Evolutionary conservation across 1,140 invertebrate species (phyloP), one percentile per base, ranked within the genome.

Genomic region (Monochamus saltuarius): DNA sequence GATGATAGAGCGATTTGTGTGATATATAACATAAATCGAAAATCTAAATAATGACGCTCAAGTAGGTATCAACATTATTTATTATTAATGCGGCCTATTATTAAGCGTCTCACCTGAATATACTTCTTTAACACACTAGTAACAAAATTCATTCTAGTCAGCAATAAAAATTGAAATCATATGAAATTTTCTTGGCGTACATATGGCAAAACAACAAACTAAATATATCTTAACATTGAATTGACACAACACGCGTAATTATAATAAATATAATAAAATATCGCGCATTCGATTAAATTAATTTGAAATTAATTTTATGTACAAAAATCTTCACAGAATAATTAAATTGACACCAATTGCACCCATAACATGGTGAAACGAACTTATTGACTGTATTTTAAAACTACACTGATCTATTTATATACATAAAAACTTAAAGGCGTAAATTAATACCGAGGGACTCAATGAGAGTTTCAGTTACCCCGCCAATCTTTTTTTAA

Each of bases 381-480:
- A 51, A 51, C 49, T 35, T 47, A 47, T 51, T 35, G 49, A 51
- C 49, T 35, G 29, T 34, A 51, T 51, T 51, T 51, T 16, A 35
- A 35, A 36, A 37, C 49, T 51, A 51, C 35, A n/a, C 49, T 51
- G 22, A 51, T 51, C 49, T 51, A 51, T 51, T 51, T 51, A 51
- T 51, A 51, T 37, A 51, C 49, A 51, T 51, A 51, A 51, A 51
- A 51, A 51, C 49, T 51, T 22, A 51, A 51, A 35, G 49, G 49
- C 49, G 34, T 29, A 51, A 51, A 35, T 51, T 51, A 51, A 51
- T 14, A 51, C 49, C 49, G 36, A 51, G 49, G 49, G 49, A 51
- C 22, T 51, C 49, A 51, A 51, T 47, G 17, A 47, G 45, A 47
- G 17, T 51, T 51, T 51, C 49, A 35, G 49, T 51, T 51, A 51